Base-by-base conservation (phyloP, 2,113 vertebrate species). In the Odocoileus virginianus region DNA sequence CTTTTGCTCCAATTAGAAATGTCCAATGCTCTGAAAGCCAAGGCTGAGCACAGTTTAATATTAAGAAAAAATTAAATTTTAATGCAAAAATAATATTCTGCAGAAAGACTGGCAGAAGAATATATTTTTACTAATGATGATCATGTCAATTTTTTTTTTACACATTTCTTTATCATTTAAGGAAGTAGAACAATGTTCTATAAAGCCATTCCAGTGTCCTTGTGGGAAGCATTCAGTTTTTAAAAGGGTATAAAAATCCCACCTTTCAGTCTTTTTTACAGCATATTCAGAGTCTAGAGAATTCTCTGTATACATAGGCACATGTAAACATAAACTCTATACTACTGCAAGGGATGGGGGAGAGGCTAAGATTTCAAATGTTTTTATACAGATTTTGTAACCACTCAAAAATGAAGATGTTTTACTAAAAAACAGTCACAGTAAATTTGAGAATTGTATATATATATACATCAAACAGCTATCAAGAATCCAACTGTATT, bases 171-270 rank as follows among this genome's bases (percentile, higher is more conserved):
- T 81, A 36, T 67, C 40, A 93, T 91, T 95, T 94, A 95, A 91
- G 76, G 81, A 95, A 94, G 67, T 45, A 64, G 27, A 45, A 74
- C 76, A 43, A 5, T 36, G 33, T 83, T 45, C 36, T 45, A 84
- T 87, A 88, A 95, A 97, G 71, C 40, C 91, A 96, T 88, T 87
- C 50, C 89, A 81, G 33, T 57, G 78, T n/a, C 71, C 90, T 84
- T 78, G 87, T 21, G 47, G 91, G 93, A 93, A 89, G 71, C 89
- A 97, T 89, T 94, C 94, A 40, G 13, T 50, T 97, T 96, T 97
- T 96, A 74, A 96, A 94, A 93, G 85, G 16, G 21, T 47, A 97
- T 94, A 94, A 93, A 96, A 84, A 96, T 79, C 36, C 88, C 87
- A 76, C 88, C 79, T 96, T 94, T 94, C 78, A 60, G 95, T n/a